Evolutionary conservation across 2,888 invertebrate genomes (phyloP), one percentile per base, ranked within the genome.

Genomic region (Rotaria sp.): DNA sequence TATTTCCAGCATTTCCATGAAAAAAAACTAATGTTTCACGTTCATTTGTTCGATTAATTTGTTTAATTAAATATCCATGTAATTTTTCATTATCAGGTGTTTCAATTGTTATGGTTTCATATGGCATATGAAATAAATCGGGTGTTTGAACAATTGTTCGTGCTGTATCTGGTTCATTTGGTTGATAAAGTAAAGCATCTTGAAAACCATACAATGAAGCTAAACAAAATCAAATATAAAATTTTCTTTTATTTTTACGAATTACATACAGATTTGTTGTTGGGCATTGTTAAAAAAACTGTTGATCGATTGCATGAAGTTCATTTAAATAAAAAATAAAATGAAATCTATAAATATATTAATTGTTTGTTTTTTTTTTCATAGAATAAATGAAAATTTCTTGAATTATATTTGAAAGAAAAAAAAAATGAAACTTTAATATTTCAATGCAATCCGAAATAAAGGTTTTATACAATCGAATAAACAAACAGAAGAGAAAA

Each of bases 1-100:
- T 95, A 90, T 97, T 97, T 26, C 97, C 97, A 85, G 97, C 97
- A 93, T 97, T 97, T 13, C 97, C 97, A 92, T 97, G 97, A 88
- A 97, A 94, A 92, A 95, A 96, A 85, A 97, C 92, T 90, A 97
- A 92, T 21, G 96, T 96, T 0, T 96, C 95, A 85, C 93, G 94
- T 84, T 88, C 88, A 85, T 50, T 86, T 75, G 41, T 87, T 85
- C 87, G 85, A 30, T 89, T 88, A 50, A 89, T 87, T 87, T 91
- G 91, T 88, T 91, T 91, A 41, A 92, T 90, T n/a, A 92, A 88
- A 85, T 91, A 90, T 85, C 90, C 88, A 88, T 92, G 91, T 75
- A 92, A 89, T 26, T 88, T 88, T 18, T 90, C 89, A 5, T 90
- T 90, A 88, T 92, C 92, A 75, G 86, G 84, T 13, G 89, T 93